phyloP scores from a whole-genome alignment of 2,113 vertebrate species.

The Petrocephalus microphthalmus region DNA sequence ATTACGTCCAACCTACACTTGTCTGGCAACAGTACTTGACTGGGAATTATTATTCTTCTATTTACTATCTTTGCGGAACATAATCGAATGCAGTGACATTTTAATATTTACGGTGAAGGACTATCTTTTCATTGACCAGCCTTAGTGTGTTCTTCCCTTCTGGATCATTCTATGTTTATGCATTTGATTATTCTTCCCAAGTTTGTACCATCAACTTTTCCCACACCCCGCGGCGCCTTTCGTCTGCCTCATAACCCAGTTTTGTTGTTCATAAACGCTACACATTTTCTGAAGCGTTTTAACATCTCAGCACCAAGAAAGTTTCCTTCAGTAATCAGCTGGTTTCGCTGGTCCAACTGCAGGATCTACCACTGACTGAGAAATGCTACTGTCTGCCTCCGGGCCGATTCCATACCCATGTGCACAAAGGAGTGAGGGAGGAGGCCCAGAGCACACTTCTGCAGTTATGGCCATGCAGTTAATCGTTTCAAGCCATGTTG shows the following conservation, averaged over 20 bases:
- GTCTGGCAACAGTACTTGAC: background rate
- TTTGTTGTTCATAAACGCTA: background rate
- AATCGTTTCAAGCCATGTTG: too few species aligned
- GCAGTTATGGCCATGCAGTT: background rate
- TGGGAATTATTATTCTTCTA: background rate
- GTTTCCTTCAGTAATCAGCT: background rate
- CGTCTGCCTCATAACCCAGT: background rate
- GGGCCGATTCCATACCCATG: background rate
- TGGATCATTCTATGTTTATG: background rate
- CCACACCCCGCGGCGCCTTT: background rate
- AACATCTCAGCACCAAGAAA: background rate
- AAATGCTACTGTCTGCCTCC: background rate
- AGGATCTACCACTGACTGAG: background rate
- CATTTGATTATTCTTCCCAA: background rate
- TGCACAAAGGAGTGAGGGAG: background rate
- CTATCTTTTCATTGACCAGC: background rate
- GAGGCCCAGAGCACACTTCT: background rate
- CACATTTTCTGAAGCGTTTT: background rate
- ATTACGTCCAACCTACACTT: background rate
- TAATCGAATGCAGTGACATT: background rate
- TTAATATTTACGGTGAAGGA: background rate
- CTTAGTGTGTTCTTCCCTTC: background rate
- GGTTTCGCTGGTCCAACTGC: background rate
- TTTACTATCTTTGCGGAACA: background rate
- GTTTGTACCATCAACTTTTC: background rate